Evolutionary conservation across 2,797 vertebrate genomes (phyloP).

Genomic region (Rhincodon typus): DNA sequence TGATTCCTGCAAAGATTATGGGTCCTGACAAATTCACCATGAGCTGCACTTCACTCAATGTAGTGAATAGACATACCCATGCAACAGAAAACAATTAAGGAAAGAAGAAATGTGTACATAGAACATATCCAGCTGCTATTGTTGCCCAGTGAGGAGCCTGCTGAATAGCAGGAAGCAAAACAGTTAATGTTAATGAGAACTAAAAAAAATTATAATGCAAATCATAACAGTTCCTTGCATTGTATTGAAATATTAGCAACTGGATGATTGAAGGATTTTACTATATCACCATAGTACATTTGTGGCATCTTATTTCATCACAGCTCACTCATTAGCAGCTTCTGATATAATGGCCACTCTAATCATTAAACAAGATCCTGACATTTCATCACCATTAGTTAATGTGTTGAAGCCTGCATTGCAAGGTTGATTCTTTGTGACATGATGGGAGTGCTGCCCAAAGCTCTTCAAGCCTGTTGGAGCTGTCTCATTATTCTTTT

Average conservation of each 20-base stretch:
- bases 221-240: neutral
- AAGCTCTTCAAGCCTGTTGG: neutral
- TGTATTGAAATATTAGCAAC: neutral
- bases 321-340: slow-evolving; percentile 18
- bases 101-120: neutral
- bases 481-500: neutral
- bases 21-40: no score
- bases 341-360: neutral
- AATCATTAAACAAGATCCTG: slow-evolving; percentile 24
- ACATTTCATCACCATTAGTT: slow-evolving; percentile 28
- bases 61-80: no score
- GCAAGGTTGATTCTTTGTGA: slow-evolving; percentile 19
- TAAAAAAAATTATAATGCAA: neutral
- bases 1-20: no score
- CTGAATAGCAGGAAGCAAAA: neutral
- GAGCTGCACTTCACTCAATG: no score
- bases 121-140: neutral
- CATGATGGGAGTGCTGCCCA: neutral
- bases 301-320: neutral
- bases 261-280: neutral
- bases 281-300: neutral
- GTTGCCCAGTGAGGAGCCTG: neutral
- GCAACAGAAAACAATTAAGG: neutral
- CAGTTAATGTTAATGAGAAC: neutral
- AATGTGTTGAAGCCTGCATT: neutral